Evolutionary conservation across 1,140 invertebrate genomes (phyloP).

Genomic region (Pygmarrhopalites habei): DNA sequence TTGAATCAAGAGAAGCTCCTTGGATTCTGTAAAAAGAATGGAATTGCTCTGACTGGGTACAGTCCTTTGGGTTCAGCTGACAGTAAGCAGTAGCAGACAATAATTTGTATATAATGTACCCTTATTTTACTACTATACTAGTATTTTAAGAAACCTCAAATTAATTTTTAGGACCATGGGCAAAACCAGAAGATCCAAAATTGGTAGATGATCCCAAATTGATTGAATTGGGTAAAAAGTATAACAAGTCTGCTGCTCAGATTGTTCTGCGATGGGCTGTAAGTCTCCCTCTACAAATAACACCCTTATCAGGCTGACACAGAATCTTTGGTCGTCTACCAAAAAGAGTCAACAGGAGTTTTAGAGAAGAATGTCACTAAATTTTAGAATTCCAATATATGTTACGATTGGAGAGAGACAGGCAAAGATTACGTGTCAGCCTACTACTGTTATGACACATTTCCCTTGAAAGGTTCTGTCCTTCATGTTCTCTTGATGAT

Average conservation of each 20-base stretch:
- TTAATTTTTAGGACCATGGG: too few relatives aligned
- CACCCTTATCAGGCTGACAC: too few relatives aligned
- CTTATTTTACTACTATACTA: too few relatives aligned
- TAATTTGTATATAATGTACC: too few relatives aligned
- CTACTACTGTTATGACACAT: neutral
- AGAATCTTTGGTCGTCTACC: too few relatives aligned
- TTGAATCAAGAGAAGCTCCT: slow-evolving; percentile 67
- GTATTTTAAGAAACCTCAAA: too few relatives aligned
- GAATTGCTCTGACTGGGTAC: slow-evolving; percentile 68
- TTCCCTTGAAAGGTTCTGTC: neutral
- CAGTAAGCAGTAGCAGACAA: too few relatives aligned
- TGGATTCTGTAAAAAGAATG: slow-evolving; percentile 59
- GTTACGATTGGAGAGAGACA: too few relatives aligned
- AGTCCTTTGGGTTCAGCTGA: slow-evolving; percentile 67
- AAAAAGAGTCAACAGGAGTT: too few relatives aligned
- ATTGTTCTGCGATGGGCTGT: slow-evolving; percentile 61
- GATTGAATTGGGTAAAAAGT: slow-evolving; percentile 56
- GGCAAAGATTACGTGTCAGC: neutral
- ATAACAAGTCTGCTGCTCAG: slow-evolving; percentile 62
- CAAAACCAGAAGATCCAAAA: slow-evolving; percentile 53
- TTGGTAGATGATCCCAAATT: slow-evolving; percentile 54
- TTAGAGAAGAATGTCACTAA: too few relatives aligned
- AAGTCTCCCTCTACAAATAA: slow-evolving; percentile 9
- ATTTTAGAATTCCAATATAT: too few relatives aligned
- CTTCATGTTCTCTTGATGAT: neutral